Evolutionary conservation across 2,888 invertebrate genomes (phyloP).

Genomic region (Heliconius ismenius): DNA sequence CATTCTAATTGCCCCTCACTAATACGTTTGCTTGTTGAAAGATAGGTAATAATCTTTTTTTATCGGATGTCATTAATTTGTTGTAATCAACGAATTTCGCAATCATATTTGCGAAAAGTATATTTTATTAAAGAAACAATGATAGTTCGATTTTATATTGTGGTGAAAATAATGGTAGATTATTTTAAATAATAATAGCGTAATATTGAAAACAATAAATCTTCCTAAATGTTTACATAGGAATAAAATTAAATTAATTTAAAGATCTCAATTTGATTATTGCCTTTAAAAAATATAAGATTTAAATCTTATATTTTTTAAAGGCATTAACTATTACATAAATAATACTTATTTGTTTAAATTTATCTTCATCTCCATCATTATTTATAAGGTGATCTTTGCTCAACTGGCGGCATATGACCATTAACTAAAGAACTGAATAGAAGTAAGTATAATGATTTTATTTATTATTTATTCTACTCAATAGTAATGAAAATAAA

Average conservation of each 20-base stretch:
- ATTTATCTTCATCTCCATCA: no score
- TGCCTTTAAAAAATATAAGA: no score
- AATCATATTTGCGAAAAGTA: not conserved
- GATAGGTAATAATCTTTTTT: slow-evolving; percentile 35
- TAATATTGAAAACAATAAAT: not conserved
- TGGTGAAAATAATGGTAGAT: not conserved
- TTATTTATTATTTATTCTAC: not conserved
- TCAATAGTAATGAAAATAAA: not conserved
- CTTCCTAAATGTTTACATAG: no score
- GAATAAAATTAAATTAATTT: no score
- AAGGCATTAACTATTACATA: no score
- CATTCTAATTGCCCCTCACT: slow-evolving; percentile 43
- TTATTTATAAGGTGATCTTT: not conserved
- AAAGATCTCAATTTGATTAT: no score
- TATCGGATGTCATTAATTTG: not conserved
- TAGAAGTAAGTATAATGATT: not conserved
- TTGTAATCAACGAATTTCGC: no score
- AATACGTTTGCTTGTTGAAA: slow-evolving; percentile 38
- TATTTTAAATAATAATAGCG: no score
- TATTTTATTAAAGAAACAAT: not conserved
- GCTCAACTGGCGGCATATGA: not conserved
- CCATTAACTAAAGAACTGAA: not conserved
- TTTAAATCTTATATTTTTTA: no score
- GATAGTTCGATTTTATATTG: not conserved
- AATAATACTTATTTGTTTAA: no score